A percentile compares a stretch with the other conserved stretches of the same genome.
Conservation (phyloP, 1,140 invertebrate genomes). For the Papilio helenus region DNA sequence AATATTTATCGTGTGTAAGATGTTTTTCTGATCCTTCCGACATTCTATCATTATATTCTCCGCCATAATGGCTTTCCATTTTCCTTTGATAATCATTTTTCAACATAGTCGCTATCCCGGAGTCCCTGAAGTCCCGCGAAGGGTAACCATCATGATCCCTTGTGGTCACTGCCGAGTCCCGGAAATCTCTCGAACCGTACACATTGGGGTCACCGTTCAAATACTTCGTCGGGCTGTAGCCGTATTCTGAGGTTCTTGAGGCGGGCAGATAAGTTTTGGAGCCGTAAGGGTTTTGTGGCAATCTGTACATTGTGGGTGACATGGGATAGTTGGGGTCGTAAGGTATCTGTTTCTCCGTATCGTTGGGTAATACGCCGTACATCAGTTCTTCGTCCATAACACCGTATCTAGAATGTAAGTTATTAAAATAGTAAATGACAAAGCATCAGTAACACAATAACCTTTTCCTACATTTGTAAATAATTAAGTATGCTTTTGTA, state of each 20-base stretch:
- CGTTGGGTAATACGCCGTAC: conserved; percentile 72
- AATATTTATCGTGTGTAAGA: conserved; percentile 89
- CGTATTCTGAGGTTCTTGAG: conserved; percentile 76
- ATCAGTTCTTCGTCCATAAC: conserved; percentile 79
- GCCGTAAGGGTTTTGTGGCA: conserved; percentile 76
- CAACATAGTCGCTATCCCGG: conserved; percentile 78
- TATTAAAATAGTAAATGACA: conserved; percentile 37
- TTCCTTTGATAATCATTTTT: conserved; percentile 82
- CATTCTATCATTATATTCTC: conserved; percentile 84
- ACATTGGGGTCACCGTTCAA: conserved; percentile 71
- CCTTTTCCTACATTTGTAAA: no score
- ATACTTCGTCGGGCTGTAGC: conserved; percentile 80
- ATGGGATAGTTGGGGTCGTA: conserved; percentile 80
- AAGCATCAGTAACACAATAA: no score
- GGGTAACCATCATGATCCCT: conserved; percentile 82
- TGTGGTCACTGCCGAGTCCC: conserved; percentile 63
- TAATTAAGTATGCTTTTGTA: no score
- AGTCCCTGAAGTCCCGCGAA: conserved; percentile 85
- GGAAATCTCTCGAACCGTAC: conserved; percentile 72
- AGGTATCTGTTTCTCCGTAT: conserved; percentile 77
- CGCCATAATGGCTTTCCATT: conserved; percentile 78
- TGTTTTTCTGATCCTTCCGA: conserved; percentile 90
- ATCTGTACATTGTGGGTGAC: conserved; percentile 73
- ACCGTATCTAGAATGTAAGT: conserved; percentile 68
- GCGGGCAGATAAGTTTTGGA: conserved; percentile 76